These are phyloP conservation scores for Spheniscus mendiculus DNA, from an alignment of 2,113 vertebrate species.

Conservation along the genomic window DNA sequence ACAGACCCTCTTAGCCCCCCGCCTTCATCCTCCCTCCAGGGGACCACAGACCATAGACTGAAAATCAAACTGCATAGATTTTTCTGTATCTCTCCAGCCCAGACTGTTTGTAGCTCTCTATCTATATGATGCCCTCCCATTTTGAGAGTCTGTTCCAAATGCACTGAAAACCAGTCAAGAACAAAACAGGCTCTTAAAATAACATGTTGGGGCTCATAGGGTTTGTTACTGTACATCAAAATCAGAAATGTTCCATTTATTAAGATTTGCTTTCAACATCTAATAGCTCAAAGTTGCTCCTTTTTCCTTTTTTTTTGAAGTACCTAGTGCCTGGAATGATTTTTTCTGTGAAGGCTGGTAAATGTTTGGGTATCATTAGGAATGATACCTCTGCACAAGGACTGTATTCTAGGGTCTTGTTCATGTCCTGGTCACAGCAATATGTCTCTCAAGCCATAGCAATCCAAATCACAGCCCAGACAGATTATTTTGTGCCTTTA, in stretches of 20 bases:
- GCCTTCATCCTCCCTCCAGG: neutral
- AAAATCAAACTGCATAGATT: neutral
- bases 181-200: neutral
- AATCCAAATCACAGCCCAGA: neutral
- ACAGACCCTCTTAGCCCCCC: neutral
- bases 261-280: neutral
- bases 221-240: neutral
- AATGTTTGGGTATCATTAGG: neutral
- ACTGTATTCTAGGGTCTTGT: neutral
- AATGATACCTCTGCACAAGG: neutral
- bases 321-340: neutral
- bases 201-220: neutral
- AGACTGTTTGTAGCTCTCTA: neutral
- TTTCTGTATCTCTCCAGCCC: neutral
- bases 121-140: neutral
- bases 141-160: neutral
- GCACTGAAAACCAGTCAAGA: conserved; percentile 40
- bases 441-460: neutral
- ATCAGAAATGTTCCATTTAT: conserved; percentile 31
- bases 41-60: neutral
- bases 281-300: neutral
- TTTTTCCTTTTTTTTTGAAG: neutral
- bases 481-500: neutral
- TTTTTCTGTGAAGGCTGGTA: neutral
- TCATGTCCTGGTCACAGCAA: neutral